Evolutionary conservation across 2,888 invertebrate species (phyloP), one percentile per base, ranked within the genome.

Genomic region (Caenorhabditis doughertyi): DNA sequence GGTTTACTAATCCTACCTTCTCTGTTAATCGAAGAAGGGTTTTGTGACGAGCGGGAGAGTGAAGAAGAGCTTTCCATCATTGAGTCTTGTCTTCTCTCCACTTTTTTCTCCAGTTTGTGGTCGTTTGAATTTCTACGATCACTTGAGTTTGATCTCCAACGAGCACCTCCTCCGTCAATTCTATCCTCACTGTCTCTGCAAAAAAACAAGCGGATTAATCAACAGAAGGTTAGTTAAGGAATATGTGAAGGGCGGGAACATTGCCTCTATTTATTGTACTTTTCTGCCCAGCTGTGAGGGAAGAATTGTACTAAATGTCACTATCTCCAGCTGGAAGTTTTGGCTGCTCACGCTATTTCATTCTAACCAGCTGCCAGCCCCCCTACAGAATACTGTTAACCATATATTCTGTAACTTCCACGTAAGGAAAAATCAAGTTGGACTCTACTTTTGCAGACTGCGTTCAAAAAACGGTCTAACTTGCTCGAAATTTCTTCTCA

Each of bases 71-170:
- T 72, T 25, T 67, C 71, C 56, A 65, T 65, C 76, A 58, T 71
- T 39, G 64, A 71, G 70, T 58, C 71, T 53, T 65, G 71, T 29
- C 56, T 25, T 71, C 65, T 64, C 39, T 77, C 77, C 39, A 77
- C 77, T 62, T 67, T 67, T 42, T 77, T 77, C 44, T 77, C 77
- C 49, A 56, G 25, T 56, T 42, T 47, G 27, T 60, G 67, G 42
- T 72, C 82, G 32, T 77, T 79, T n/a, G 76, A 82, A 42, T 81
- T 81, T 5, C 82, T 25, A 13, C 82, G 72, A 27, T 82, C 82
- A 55, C 73, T 68, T 42, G 82, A 82, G 27, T 68, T 79, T 2
- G 82, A 82, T 51, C 82, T 44, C 77, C 77, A 79, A 9, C 82
- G 71, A 2, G 77, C 77, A 13, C 82, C 82, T 5, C 77, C 81